Evolutionary conservation across 2,113 vertebrate species (phyloP).

Genomic region (Phalacrocorax carbo): DNA sequence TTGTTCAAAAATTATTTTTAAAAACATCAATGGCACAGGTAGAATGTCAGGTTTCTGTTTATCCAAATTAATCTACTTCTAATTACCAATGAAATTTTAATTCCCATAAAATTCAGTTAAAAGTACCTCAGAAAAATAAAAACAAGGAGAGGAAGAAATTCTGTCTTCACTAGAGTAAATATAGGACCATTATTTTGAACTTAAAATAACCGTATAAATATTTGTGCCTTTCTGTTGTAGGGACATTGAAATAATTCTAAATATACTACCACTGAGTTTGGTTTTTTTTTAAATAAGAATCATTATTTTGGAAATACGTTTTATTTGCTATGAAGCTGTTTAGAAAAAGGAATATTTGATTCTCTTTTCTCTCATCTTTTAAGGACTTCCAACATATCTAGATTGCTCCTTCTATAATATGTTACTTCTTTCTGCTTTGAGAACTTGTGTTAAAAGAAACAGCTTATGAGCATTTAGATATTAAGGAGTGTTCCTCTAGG

Average conservation of each 20-base stretch:
- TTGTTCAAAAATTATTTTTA: not conserved
- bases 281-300: not conserved
- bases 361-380: not conserved
- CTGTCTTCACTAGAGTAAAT: not conserved
- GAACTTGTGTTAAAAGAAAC: not conserved
- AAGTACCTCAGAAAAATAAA: not conserved
- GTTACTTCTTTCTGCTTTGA: not conserved
- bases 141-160: not conserved
- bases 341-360: not conserved
- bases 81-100: not conserved
- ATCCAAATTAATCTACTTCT: not conserved
- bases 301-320: not conserved
- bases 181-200: not conserved
- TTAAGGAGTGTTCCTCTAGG: not conserved
- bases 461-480: not conserved
- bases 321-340: not conserved
- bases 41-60: not conserved
- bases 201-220: not conserved
- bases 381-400: not conserved
- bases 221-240: not conserved
- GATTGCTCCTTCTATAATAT: not conserved
- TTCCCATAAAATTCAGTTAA: not conserved
- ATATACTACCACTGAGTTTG: not conserved
- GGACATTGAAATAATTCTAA: not conserved
- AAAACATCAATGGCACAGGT: not conserved